A percentile compares a stretch with the other conserved stretches of the same genome.
These are phyloP conservation scores for Chloroclystis v-ata DNA, from an alignment of 2,888 invertebrate genomes.

Conservation along the genomic window DNA sequence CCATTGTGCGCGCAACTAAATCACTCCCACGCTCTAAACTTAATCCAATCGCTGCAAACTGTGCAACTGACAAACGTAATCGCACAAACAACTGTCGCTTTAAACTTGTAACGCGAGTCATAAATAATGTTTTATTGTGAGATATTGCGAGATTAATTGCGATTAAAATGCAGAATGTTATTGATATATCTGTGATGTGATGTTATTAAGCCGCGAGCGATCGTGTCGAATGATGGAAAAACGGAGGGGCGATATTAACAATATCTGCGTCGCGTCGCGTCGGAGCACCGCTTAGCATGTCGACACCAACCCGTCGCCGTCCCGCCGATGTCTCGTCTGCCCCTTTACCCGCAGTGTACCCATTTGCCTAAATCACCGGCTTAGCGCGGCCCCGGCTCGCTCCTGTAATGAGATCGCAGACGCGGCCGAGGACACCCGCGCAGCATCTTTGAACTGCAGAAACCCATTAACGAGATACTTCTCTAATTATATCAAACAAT, in stretches of 20 bases:
- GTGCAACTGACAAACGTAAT: conserved; percentile 15
- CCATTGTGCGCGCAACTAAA: conserved; percentile 47
- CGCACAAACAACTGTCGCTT: conserved; percentile 24
- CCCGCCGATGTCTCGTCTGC: conserved; percentile 44
- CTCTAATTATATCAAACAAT: conserved; percentile 28
- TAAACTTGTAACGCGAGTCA: background rate
- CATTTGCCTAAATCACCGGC: conserved; percentile 70
- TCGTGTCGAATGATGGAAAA: conserved; percentile 50
- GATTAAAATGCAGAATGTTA: conserved; percentile 53
- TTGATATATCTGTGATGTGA: conserved; percentile 52
- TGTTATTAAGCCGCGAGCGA: conserved; percentile 50
- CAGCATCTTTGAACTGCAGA: too few relatives aligned
- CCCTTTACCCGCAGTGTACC: conserved; percentile 69
- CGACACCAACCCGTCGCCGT: conserved; percentile 63
- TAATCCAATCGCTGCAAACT: conserved; percentile 36
- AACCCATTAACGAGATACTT: conserved; percentile 32
- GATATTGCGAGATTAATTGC: conserved; percentile 31
- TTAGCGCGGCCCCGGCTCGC: conserved; percentile 36
- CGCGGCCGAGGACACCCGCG: too few relatives aligned
- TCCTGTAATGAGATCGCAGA: conserved; percentile 72
- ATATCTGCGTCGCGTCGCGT: conserved; percentile 62
- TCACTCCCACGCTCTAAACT: conserved; percentile 32
- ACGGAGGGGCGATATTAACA: conserved; percentile 50
- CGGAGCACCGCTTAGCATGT: conserved; percentile 71
- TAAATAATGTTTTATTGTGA: background rate